These are phyloP conservation scores for Rhynchomys soricoides DNA, from an alignment of 2,113 vertebrate genomes.

Conservation along the genomic window DNA sequence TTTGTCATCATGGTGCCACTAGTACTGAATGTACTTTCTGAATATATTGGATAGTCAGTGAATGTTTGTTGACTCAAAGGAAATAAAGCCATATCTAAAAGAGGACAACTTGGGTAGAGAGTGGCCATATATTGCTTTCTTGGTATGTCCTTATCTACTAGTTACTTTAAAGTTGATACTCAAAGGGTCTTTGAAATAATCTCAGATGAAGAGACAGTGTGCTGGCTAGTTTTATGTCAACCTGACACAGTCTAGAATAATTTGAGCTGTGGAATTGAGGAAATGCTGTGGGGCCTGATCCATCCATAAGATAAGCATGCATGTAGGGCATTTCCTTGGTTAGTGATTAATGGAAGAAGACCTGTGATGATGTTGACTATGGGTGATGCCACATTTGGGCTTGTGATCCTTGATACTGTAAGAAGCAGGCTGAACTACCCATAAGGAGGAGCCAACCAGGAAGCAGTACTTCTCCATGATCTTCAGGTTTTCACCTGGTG, in stretches of 20 bases:
- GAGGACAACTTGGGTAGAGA: not conserved
- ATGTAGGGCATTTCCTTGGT: not conserved
- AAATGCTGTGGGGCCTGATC: not conserved
- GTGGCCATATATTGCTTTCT: not conserved
- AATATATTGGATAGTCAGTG: not conserved
- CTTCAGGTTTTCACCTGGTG: not conserved
- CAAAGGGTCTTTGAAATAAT: not conserved
- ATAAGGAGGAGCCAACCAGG: not conserved
- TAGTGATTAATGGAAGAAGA: not conserved
- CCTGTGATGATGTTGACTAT: not conserved
- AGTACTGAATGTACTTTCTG: not conserved
- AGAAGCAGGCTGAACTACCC: not conserved
- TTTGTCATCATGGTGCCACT: not conserved
- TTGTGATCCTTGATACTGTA: not conserved
- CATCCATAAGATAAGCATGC: not conserved
- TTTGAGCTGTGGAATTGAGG: not conserved
- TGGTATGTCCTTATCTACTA: not conserved
- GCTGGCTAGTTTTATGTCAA: not conserved
- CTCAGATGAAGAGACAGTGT: not conserved
- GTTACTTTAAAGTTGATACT: not conserved
- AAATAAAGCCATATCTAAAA: not conserved
- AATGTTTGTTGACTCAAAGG: conserved; percentile 2
- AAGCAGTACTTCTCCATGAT: not conserved
- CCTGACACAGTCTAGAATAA: not conserved
- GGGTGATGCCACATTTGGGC: not conserved